Evolutionary conservation across 1,140 invertebrate species (phyloP).

Genomic region (Samia ricini): DNA sequence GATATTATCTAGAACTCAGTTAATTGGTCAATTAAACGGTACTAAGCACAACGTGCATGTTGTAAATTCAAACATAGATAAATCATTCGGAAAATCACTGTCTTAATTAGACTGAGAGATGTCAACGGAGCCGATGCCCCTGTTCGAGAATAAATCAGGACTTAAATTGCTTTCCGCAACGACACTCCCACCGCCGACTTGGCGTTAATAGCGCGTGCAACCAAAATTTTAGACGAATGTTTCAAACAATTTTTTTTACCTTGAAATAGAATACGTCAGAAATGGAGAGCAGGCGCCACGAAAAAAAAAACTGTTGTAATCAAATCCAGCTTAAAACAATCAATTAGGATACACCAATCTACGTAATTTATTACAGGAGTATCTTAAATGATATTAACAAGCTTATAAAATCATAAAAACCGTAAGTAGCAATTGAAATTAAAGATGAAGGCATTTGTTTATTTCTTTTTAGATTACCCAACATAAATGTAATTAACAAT

Average conservation of each 20-base stretch:
- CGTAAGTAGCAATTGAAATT: conserved; percentile 28
- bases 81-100: conserved; percentile 59
- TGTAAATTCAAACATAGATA: conserved; percentile 44
- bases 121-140: conserved; percentile 47
- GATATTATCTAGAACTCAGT: conserved; percentile 11
- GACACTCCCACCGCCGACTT: conserved; percentile 62
- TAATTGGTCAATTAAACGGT: conserved; percentile 42
- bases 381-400: conserved; percentile 28
- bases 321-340: conserved; percentile 24
- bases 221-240: conserved; percentile 60
- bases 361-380: conserved; percentile 17
- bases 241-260: conserved; percentile 60
- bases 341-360: conserved; percentile 30
- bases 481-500: conserved; percentile 42
- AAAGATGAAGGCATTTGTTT: conserved; percentile 20
- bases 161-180: conserved; percentile 69
- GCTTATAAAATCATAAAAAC: conserved; percentile 21
- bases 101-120: conserved; percentile 64
- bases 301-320: conserved; percentile 39
- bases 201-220: conserved; percentile 72
- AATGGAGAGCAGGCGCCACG: conserved; percentile 45
- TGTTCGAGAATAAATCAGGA: conserved; percentile 61
- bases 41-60: conserved; percentile 18
- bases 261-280: conserved; percentile 48
- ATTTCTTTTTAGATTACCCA: conserved; percentile 23